Evolutionary conservation across 2,888 invertebrate genomes (phyloP).

Genomic region (Panopea generosa): DNA sequence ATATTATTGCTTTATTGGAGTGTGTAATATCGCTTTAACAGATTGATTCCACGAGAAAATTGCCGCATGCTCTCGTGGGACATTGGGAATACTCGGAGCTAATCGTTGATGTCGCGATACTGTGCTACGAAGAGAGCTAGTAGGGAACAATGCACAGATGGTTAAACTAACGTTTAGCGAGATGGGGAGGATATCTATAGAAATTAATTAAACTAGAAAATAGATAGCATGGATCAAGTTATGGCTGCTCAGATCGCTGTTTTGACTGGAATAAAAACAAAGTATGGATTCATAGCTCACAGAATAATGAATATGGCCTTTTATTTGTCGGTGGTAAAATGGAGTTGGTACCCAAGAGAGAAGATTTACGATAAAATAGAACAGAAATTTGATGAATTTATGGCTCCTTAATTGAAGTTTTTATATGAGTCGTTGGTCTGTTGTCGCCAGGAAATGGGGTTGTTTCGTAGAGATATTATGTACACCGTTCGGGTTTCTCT

Average conservation of each 20-base stretch:
- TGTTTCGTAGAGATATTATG: no score
- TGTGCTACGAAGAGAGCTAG: slow-evolving; percentile 31
- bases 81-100: slow-evolving; percentile 41
- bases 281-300: slow-evolving; percentile 59
- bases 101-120: slow-evolving; percentile 45
- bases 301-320: slow-evolving; percentile 65
- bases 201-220: slow-evolving; percentile 69
- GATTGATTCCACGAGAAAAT: slow-evolving; percentile 65
- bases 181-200: slow-evolving; percentile 58
- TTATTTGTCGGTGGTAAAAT: slow-evolving; percentile 62
- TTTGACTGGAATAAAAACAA: slow-evolving; percentile 60
- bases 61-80: slow-evolving; percentile 48
- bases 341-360: slow-evolving; percentile 58
- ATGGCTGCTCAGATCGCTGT: slow-evolving; percentile 57
- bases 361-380: slow-evolving; percentile 42
- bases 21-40: slow-evolving; percentile 70
- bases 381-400: slow-evolving; percentile 56
- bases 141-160: slow-evolving; percentile 60
- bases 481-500: no score
- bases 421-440: slow-evolving; percentile 33
- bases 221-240: slow-evolving; percentile 65
- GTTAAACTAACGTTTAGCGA: slow-evolving; percentile 65
- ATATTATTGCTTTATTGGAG: slow-evolving; percentile 67
- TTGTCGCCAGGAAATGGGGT: slow-evolving; percentile 6
- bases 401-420: slow-evolving; percentile 57